A percentile compares a stretch with the other conserved stretches of the same genome.
Conservation (phyloP, 2,888 invertebrate species). For the Cataglyphis rosenhaueri region DNA sequence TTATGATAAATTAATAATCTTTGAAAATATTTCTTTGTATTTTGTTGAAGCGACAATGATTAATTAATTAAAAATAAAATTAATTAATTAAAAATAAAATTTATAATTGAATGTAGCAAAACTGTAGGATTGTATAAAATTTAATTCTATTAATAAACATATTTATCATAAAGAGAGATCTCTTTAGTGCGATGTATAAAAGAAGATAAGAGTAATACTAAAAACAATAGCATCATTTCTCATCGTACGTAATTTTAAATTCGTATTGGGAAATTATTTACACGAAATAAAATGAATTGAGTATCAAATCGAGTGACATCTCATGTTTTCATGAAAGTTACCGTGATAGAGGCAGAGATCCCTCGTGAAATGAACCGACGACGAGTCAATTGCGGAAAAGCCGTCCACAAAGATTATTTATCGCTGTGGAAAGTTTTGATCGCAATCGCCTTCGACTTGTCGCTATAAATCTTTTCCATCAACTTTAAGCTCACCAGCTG, state of each 20-base stretch:
- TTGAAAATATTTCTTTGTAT: background rate
- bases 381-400: constrained; percentile 55
- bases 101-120: background rate
- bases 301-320: constrained; percentile 27
- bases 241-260: constrained; percentile 49
- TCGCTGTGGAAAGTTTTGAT: constrained; percentile 61
- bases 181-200: background rate
- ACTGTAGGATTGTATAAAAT: background rate
- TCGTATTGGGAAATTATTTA: constrained; percentile 26
- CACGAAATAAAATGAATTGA: background rate
- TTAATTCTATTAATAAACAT: background rate
- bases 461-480: constrained; percentile 35
- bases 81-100: background rate
- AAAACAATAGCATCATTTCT: background rate
- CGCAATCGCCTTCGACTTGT: background rate
- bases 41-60: background rate
- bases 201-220: background rate
- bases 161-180: background rate
- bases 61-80: too few relatives aligned
- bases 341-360: constrained; percentile 35
- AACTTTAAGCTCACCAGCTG: constrained; percentile 13
- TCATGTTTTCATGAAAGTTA: constrained; percentile 59
- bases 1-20: background rate
- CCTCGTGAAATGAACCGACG: constrained; percentile 19
- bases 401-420: background rate